phyloP scores from a whole-genome alignment of 2,797 vertebrate genomes.

The Tinamus major region DNA sequence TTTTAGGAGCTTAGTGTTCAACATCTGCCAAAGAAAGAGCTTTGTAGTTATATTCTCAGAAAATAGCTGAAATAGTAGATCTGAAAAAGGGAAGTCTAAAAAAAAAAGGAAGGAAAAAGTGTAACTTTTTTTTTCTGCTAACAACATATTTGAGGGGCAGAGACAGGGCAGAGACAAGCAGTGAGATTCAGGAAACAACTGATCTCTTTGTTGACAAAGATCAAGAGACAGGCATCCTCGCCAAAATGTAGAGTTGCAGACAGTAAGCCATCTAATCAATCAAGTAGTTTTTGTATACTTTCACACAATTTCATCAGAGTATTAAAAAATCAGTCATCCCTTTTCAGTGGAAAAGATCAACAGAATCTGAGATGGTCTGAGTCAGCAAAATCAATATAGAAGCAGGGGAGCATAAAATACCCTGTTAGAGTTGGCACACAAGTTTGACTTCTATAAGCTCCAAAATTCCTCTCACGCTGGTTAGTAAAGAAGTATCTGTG shows the following conservation, averaged over 20 bases:
- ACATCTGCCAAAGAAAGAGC: neutral
- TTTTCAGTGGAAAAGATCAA: neutral
- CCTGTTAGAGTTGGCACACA: neutral
- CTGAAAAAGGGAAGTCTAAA: neutral
- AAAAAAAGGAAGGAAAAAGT: neutral
- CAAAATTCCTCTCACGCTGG: neutral
- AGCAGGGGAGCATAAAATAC: neutral
- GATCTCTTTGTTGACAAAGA: neutral
- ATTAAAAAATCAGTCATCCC: slow-evolving; percentile 2
- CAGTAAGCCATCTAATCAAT: neutral
- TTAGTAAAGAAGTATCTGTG: neutral
- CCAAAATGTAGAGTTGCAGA: neutral
- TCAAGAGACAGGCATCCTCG: neutral
- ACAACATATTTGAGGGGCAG: neutral
- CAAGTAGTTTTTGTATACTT: neutral
- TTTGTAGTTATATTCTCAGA: neutral
- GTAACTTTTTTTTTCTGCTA: neutral
- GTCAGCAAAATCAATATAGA: neutral
- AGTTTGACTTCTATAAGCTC: neutral
- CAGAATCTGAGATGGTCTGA: neutral
- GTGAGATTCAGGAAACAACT: neutral
- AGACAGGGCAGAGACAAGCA: neutral
- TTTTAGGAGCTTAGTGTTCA: neutral
- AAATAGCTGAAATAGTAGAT: neutral
- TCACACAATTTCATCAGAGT: neutral